phyloP scores from a whole-genome alignment of 2,797 vertebrate species.

The Potorous gilbertii region DNA sequence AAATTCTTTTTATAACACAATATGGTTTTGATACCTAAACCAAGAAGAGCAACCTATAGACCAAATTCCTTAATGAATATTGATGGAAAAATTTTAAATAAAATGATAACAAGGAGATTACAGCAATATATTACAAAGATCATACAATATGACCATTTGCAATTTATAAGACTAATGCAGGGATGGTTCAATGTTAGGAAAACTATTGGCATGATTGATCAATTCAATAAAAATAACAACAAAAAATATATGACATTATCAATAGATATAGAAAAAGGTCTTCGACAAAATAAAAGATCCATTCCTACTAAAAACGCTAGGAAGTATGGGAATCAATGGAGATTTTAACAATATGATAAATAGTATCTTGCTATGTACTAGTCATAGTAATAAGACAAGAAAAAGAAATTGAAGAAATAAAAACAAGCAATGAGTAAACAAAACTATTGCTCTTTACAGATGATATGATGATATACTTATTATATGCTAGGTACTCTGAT shows the following conservation, averaged over 20 bases:
- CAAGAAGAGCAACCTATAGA: neutral
- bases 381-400: neutral
- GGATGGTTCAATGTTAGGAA: neutral
- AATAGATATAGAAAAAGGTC: neutral
- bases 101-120: neutral
- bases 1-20: neutral
- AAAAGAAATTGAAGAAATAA: neutral
- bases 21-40: neutral
- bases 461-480: neutral
- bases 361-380: too few species aligned
- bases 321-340: neutral
- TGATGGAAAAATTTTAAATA: neutral
- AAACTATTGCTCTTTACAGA: neutral
- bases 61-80: neutral
- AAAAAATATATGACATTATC: neutral
- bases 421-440: neutral
- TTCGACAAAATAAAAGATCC: neutral
- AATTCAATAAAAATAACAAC: neutral
- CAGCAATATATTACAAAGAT: neutral
- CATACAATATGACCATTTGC: neutral
- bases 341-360: neutral
- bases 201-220: neutral
- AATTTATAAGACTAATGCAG: neutral
- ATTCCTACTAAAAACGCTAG: neutral
- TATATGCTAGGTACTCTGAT: too few species aligned